These are phyloP conservation scores for Drosophila malerkotliana DNA, from an alignment of 1,140 invertebrate genomes.

Conservation along the genomic window DNA sequence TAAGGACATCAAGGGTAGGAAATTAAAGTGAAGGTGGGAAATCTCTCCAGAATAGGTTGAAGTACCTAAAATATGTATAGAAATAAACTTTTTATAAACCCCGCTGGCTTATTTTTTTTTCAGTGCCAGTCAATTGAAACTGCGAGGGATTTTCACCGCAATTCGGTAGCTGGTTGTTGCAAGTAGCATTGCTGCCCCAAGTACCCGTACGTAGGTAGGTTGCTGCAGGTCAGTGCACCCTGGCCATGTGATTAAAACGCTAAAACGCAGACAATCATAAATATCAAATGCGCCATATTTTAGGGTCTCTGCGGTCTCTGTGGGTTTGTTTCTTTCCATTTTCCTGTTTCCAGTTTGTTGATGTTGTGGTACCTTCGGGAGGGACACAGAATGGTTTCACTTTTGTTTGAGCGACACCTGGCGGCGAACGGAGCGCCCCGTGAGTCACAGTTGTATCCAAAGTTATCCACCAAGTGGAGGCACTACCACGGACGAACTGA, in stretches of 20 bases:
- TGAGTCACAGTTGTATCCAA: slow-evolving; percentile 53
- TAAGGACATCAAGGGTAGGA: no score
- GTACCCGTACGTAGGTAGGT: slow-evolving; percentile 57
- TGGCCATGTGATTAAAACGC: slow-evolving; percentile 72
- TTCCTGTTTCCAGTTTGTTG: not conserved
- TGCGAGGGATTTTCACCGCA: slow-evolving; percentile 66
- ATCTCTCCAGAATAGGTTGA: not conserved
- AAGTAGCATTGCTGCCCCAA: slow-evolving; percentile 21
- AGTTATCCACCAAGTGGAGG: slow-evolving; percentile 31
- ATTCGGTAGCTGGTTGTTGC: slow-evolving; percentile 56
- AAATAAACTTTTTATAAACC: no score
- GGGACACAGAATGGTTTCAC: slow-evolving; percentile 56
- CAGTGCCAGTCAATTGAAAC: slow-evolving; percentile 29
- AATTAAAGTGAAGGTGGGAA: not conserved
- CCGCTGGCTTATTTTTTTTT: not conserved
- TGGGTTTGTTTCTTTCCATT: slow-evolving; percentile 6
- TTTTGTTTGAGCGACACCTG: slow-evolving; percentile 79
- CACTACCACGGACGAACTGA: slow-evolving; percentile 33
- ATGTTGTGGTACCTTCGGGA: not conserved
- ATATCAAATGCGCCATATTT: slow-evolving; percentile 79
- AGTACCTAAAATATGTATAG: no score
- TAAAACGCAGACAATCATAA: slow-evolving; percentile 75
- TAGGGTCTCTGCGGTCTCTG: slow-evolving; percentile 56
- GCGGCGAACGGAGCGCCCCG: slow-evolving; percentile 35
- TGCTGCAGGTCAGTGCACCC: slow-evolving; percentile 72